Conservation (phyloP, 2,113 vertebrate species). For the Ancistrus triradiatus region DNA sequence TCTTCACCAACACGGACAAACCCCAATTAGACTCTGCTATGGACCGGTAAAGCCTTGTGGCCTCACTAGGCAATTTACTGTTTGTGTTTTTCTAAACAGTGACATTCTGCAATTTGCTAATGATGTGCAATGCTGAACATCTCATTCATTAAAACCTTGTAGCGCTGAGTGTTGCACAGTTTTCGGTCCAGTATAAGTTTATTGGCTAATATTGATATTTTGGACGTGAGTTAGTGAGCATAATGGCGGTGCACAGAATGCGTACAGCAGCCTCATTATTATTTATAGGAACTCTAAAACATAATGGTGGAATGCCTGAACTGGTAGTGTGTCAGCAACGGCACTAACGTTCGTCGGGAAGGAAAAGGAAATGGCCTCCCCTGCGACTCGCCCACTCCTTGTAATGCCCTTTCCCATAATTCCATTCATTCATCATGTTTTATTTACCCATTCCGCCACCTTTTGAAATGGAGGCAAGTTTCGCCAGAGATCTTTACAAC, state of each 20-base stretch:
- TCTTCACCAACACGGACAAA: too few relatives aligned
- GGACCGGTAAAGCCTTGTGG: too few relatives aligned
- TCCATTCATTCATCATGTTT: conserved; percentile 14
- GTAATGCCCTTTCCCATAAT: neutral
- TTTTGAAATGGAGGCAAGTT: conserved; percentile 2
- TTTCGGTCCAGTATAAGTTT: neutral
- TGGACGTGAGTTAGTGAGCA: neutral
- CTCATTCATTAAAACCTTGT: neutral
- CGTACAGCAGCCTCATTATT: neutral
- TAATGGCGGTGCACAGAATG: neutral
- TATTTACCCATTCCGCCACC: conserved; percentile 19
- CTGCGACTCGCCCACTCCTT: neutral
- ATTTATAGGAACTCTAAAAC: too few relatives aligned
- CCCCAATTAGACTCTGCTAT: too few relatives aligned
- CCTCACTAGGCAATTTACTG: too few relatives aligned
- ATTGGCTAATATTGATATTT: neutral
- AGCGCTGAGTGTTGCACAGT: neutral
- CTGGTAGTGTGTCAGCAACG: neutral
- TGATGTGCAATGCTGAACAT: too few relatives aligned
- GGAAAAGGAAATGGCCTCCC: neutral
- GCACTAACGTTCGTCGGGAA: neutral
- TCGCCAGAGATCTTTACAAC: conserved; percentile 20
- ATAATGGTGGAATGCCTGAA: too few relatives aligned
- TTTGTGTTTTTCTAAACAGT: too few relatives aligned
- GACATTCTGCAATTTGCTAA: too few relatives aligned